Evolutionary conservation across 2,888 invertebrate species (phyloP), one percentile per base, ranked within the genome.

Genomic region (Catonia carolina): DNA sequence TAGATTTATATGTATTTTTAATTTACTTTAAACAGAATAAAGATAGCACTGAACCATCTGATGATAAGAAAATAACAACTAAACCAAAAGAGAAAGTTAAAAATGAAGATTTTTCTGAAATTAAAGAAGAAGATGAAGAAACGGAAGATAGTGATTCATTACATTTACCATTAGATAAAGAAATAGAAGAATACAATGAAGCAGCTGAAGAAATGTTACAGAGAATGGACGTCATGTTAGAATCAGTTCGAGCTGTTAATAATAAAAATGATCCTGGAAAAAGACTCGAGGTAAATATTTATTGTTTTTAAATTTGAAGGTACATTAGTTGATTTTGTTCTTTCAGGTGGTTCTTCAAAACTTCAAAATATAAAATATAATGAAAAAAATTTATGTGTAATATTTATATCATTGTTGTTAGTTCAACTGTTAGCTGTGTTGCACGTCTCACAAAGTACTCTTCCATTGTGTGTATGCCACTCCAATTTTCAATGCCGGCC

Each of bases 251-350:
- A 60, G 78, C 76, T 51, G 79, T 81, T 49, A 74, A 73, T 53
- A 75, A 74, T 61, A 82, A 82, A 70, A 75, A 76, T 37, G 82
- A 83, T 71, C 82, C 82, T 36, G 73, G 76, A 53, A 81, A 79
- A 70, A 71, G 82, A 22, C 74, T 81, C n/a, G 82, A 82, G 78
- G 81, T 81, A 63, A 60, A 18, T 7, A 31, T 45, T 10, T 33
- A n/a, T n/a, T n/a, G n/a, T n/a, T n/a, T n/a, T n/a, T n/a, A n/a
- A n/a, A 35, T 12, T 35, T 8, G 8, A 35, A 12, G 35, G 10
- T 35, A 35, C 35, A 10, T 35, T 35, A 8, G 12, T 35, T 12
- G 12, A 35, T 35, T 12, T 35, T 8, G 35, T 35, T 35, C 8
- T 8, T 8, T 35, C 12, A 35, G 35, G 35, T 35, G 8, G 12